phyloP scores from a whole-genome alignment of 2,113 vertebrate species.

The Excalfactoria chinensis region DNA sequence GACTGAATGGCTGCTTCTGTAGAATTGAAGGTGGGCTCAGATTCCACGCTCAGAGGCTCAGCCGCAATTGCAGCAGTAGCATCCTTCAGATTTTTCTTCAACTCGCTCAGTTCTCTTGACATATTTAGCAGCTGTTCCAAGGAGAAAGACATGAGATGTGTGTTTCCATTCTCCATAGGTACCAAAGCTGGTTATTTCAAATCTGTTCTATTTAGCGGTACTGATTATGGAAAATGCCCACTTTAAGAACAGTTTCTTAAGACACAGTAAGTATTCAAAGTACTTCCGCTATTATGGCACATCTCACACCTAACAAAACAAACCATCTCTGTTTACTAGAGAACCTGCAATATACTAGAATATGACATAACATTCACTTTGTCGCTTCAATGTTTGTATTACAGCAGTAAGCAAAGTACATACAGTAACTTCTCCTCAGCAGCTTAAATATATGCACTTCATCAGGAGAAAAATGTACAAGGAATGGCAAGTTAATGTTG shows the following conservation, averaged over 20 bases:
- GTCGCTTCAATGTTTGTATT: not conserved
- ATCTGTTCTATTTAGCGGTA: not conserved
- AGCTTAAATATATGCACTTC: not conserved
- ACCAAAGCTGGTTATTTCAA: not conserved
- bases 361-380: not conserved
- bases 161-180: not conserved
- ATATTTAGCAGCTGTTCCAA: conserved; percentile 91
- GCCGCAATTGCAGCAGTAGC: conserved; percentile 86
- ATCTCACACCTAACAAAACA: not conserved
- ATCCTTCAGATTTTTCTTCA: conserved; percentile 91
- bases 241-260: not conserved
- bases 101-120: conserved; percentile 94
- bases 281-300: not conserved
- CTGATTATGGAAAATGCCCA: not conserved
- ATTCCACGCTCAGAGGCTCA: conserved; percentile 81
- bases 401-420: not conserved
- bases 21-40: conserved; percentile 85
- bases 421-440: not conserved
- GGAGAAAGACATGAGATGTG: not conserved
- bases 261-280: not conserved
- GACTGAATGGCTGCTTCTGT: conserved; percentile 95
- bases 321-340: not conserved
- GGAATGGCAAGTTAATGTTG: not conserved
- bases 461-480: not conserved
- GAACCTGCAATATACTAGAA: not conserved